Evolutionary conservation across 2,888 invertebrate genomes (phyloP).

Genomic region (Axea sp.): DNA sequence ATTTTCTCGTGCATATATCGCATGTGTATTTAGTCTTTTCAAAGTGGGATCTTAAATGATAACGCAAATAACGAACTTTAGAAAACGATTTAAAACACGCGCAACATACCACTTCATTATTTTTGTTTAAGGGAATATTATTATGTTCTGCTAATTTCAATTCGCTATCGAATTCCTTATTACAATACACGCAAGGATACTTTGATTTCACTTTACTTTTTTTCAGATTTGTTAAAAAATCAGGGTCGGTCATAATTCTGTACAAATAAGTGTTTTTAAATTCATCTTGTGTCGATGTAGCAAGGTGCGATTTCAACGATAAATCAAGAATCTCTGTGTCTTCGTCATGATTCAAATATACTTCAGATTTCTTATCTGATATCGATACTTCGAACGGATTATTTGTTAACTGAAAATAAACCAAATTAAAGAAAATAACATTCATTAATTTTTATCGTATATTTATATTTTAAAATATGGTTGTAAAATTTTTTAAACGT

Average conservation of each 20-base stretch:
- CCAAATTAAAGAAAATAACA: too few species aligned
- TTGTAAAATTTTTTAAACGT: too few species aligned
- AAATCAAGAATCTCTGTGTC: constrained; percentile 65
- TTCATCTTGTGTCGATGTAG: constrained; percentile 4
- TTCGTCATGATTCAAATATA: not conserved
- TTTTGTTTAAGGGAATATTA: constrained; percentile 67
- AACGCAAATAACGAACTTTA: constrained; percentile 73
- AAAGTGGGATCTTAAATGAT: constrained; percentile 74
- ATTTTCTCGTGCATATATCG: constrained; percentile 73
- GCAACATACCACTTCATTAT: constrained; percentile 71
- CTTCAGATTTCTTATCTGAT: not conserved
- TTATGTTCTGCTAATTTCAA: constrained; percentile 69
- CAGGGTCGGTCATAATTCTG: constrained; percentile 75
- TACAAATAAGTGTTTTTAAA: constrained; percentile 73
- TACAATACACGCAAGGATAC: constrained; percentile 71
- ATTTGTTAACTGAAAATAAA: too few species aligned
- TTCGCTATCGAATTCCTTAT: constrained; percentile 68
- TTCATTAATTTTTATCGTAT: too few species aligned
- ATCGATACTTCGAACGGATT: not conserved
- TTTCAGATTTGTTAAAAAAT: constrained; percentile 67
- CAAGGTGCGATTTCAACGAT: constrained; percentile 43
- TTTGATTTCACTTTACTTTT: constrained; percentile 43
- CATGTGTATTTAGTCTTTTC: constrained; percentile 74
- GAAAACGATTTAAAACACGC: constrained; percentile 74
- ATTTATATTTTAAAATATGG: not conserved